Conservation (phyloP, 1,140 invertebrate genomes). For the Drosophila parvula region DNA sequence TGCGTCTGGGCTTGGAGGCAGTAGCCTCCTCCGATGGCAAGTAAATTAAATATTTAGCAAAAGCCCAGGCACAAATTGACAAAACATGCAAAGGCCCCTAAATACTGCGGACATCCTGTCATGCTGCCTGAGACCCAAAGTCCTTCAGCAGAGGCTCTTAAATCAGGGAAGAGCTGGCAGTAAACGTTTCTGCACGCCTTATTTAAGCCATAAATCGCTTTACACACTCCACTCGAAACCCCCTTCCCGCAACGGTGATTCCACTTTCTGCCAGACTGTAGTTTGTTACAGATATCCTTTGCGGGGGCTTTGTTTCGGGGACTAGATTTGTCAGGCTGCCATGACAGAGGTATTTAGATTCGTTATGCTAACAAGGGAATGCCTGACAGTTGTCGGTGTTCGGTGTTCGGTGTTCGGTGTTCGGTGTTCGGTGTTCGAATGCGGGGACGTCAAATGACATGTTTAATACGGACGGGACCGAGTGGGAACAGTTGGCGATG, state of each 20-base stretch:
- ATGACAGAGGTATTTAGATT: conserved; percentile 51
- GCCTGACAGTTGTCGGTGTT: conserved; percentile 40
- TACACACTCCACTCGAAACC: conserved; percentile 4
- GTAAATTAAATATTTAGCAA: conserved; percentile 69
- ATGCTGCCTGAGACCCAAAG: conserved; percentile 11
- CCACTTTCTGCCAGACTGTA: conserved; percentile 11
- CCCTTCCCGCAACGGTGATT: conserved; percentile 3
- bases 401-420: conserved; percentile 15
- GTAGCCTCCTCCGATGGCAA: conserved; percentile 13
- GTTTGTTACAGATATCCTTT: conserved; percentile 25
- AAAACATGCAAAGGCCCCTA: conserved; percentile 27
- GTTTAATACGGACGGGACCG: conserved; percentile 57
- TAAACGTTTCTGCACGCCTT: conserved; percentile 22
- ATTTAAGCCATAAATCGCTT: conserved; percentile 35
- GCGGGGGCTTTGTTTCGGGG: conserved; percentile 21
- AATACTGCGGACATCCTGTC: conserved; percentile 9
- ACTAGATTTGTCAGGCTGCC: conserved; percentile 41
- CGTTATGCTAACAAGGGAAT: conserved; percentile 45
- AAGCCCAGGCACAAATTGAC: conserved; percentile 42
- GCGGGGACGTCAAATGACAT: conserved; percentile 57
- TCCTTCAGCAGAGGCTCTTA: neutral
- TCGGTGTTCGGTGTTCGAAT: conserved; percentile 24
- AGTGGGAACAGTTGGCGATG: conserved; percentile 73
- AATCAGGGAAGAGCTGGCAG: conserved; percentile 11
- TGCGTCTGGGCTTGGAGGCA: neutral